phyloP scores from a whole-genome alignment of 2,113 vertebrate species.

The Bufo gargarizans region DNA sequence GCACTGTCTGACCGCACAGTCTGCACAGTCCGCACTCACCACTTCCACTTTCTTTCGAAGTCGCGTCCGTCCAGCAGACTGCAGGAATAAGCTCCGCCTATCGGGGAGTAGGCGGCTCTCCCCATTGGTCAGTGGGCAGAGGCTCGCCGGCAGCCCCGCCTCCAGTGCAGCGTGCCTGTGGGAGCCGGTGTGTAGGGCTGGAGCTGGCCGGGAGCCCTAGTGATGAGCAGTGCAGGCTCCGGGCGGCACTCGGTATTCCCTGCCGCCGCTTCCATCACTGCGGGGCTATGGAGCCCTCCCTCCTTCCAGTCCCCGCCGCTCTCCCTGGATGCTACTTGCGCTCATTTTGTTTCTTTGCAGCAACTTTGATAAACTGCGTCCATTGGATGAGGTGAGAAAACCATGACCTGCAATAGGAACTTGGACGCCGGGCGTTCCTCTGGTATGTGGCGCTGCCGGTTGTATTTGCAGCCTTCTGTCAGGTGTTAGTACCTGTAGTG shows the following conservation, averaged over 20 bases:
- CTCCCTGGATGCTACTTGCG: too few species aligned
- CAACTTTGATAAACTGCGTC: neutral
- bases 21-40: neutral
- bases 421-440: too few species aligned
- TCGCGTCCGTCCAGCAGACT: too few species aligned
- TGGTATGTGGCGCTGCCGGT: too few species aligned
- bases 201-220: neutral
- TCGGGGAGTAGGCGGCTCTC: neutral
- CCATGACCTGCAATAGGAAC: neutral
- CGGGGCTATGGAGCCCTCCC: neutral
- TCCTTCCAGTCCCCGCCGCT: neutral
- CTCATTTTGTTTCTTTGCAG: neutral
- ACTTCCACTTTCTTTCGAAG: neutral
- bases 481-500: too few species aligned
- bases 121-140: slow-evolving; percentile 5
- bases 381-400: neutral
- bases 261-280: neutral
- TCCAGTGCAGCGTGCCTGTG: neutral
- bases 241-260: neutral
- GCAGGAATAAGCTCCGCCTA: neutral
- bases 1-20: too few species aligned
- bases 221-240: neutral
- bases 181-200: neutral
- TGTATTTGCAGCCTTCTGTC: too few species aligned
- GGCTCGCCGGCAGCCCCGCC: slow-evolving; percentile 25